phyloP scores from a whole-genome alignment of 2,797 vertebrate species.

The Propithecus deckenii region DNA sequence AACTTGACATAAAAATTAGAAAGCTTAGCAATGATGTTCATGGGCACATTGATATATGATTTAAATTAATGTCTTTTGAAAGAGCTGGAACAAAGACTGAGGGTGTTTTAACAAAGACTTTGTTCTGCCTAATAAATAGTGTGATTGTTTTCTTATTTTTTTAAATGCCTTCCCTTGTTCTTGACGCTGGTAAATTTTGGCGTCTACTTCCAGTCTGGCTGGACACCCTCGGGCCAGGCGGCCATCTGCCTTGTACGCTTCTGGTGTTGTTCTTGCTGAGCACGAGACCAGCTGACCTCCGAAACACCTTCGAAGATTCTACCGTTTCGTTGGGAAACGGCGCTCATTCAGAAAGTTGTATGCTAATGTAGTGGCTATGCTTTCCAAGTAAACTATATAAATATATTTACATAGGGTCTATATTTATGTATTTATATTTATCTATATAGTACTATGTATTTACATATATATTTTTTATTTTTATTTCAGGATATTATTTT shows the following conservation, averaged over 20 bases:
- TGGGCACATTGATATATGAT: background rate
- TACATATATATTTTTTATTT: too few relatives aligned
- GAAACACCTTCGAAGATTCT: slow-evolving; percentile 21
- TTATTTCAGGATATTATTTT: too few relatives aligned
- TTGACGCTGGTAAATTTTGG: slow-evolving; percentile 46
- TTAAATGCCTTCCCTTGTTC: background rate
- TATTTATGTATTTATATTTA: too few relatives aligned
- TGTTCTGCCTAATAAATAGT: background rate
- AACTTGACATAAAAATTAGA: background rate
- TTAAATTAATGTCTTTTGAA: background rate
- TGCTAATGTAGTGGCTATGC: background rate
- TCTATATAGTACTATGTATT: too few relatives aligned
- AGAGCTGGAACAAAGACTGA: background rate
- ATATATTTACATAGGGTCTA: background rate
- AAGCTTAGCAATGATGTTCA: background rate
- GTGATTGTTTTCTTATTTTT: background rate
- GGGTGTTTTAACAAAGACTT: background rate
- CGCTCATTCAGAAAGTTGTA: background rate
- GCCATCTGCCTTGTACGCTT: slow-evolving; percentile 55
- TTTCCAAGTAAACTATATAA: background rate
- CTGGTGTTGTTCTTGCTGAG: slow-evolving; percentile 52
- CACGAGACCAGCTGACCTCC: slow-evolving; percentile 36
- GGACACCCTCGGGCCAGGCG: background rate
- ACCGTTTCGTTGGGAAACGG: background rate
- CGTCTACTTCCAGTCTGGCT: background rate